phyloP scores from a whole-genome alignment of 2,797 vertebrate species.

The Semotilus atromaculatus region DNA sequence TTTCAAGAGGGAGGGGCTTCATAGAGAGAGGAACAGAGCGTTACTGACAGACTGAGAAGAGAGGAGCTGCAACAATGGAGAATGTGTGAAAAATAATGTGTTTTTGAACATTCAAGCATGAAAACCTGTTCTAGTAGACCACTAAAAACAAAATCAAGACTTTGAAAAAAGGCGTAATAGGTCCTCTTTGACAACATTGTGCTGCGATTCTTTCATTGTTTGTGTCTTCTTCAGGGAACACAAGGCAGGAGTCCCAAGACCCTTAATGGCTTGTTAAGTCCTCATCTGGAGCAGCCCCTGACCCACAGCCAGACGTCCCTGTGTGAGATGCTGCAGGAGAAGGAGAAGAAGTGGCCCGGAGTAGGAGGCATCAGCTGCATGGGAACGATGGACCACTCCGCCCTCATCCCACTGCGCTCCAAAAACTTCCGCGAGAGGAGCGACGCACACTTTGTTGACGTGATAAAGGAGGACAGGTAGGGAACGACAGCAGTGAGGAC shows the following conservation, averaged over 20 bases:
- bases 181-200: not conserved
- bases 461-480: conserved; percentile 97
- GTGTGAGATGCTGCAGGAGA: conserved; percentile 92
- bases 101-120: not conserved
- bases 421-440: conserved; percentile 94
- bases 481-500: conserved; percentile 40
- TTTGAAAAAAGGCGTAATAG: not conserved
- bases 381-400: conserved; percentile 87
- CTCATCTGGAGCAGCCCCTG: conserved; percentile 85
- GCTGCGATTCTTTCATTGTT: not conserved
- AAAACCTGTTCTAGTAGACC: not conserved
- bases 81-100: not conserved
- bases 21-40: not conserved
- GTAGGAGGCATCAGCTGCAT: conserved; percentile 33
- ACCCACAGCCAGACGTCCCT: conserved; percentile 91
- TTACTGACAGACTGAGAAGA: not conserved
- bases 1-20: not conserved
- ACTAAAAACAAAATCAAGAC: not conserved
- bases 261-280: conserved; percentile 89
- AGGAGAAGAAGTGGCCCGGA: conserved; percentile 81
- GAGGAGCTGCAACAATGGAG: not conserved
- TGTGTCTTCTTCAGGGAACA: not conserved
- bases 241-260: conserved; percentile 79
- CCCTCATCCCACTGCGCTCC: conserved; percentile 90
- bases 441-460: conserved; percentile 94